A percentile compares a stretch with the other conserved stretches of the same genome.
Conservation (phyloP, 2,797 vertebrate species). For the Champsocephalus gunnari region DNA sequence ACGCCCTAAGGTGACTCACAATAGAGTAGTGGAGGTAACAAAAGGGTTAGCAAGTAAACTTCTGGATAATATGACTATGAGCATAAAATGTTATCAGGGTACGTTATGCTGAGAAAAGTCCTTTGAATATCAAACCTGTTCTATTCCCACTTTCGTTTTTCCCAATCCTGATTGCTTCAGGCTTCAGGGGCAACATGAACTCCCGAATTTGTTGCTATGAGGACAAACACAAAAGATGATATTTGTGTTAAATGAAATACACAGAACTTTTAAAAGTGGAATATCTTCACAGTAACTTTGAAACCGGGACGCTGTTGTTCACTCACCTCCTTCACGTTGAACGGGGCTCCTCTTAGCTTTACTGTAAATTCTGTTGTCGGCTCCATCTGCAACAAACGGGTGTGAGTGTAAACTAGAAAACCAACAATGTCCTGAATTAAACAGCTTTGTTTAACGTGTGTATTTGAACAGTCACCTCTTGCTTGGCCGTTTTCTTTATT, state of each 20-base stretch:
- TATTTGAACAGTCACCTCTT: constrained; percentile 59
- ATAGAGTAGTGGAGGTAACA: too few relatives aligned
- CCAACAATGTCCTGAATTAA: neutral
- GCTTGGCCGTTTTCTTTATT: constrained; percentile 59
- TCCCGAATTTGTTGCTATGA: constrained; percentile 90
- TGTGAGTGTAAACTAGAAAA: neutral
- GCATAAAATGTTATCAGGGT: neutral
- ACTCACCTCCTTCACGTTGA: constrained; percentile 90
- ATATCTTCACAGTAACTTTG: neutral
- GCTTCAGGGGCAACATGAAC: constrained; percentile 93
- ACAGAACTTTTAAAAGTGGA: neutral
- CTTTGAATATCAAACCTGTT: constrained; percentile 78
- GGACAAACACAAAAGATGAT: constrained; percentile 9
- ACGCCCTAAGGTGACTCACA: too few relatives aligned
- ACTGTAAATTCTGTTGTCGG: constrained; percentile 87
- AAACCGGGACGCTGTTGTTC: neutral
- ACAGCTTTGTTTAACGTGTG: neutral
- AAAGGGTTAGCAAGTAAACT: too few relatives aligned
- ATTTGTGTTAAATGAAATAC: neutral
- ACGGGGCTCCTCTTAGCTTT: constrained; percentile 91
- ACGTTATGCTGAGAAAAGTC: neutral
- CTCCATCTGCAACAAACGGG: constrained; percentile 66
- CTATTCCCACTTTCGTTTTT: constrained; percentile 89
- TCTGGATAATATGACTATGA: neutral
- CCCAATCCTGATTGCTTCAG: constrained; percentile 89